phyloP scores from a whole-genome alignment of 2,113 vertebrate genomes.

The Paradoxurus hermaphroditus region DNA sequence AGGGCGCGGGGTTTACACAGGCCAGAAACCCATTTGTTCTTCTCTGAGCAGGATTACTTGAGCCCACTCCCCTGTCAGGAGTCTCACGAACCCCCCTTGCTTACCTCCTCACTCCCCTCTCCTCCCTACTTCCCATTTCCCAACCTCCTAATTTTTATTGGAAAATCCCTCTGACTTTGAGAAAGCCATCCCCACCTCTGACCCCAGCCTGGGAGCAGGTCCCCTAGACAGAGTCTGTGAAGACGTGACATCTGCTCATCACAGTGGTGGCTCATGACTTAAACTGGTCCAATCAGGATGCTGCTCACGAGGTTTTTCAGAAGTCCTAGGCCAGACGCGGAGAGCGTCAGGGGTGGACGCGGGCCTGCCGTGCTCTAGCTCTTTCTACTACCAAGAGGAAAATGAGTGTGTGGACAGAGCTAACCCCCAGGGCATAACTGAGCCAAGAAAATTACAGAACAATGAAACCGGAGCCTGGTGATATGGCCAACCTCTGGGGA shows the following conservation, averaged over 20 bases:
- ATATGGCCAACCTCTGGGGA: background rate
- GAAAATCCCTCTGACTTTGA: background rate
- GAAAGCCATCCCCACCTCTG: background rate
- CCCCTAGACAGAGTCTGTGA: background rate
- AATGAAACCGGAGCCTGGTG: background rate
- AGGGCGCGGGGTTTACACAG: background rate
- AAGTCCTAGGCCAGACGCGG: background rate
- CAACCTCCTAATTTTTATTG: background rate
- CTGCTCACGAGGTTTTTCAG: background rate
- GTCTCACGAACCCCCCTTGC: background rate
- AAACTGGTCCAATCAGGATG: background rate
- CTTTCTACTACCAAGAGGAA: background rate
- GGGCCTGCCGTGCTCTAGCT: background rate
- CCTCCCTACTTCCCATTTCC: background rate
- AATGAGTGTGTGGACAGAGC: background rate
- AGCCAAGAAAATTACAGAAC: background rate
- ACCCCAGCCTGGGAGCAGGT: fast-evolving
- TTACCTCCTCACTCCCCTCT: background rate
- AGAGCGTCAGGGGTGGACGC: background rate
- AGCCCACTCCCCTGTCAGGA: background rate
- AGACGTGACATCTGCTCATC: too few species aligned
- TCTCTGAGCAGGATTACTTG: background rate
- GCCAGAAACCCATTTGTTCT: background rate
- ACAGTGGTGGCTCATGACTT: background rate
- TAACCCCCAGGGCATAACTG: background rate